Percentiles rank a stretch among this genome's conserved stretches.
Conservation (phyloP, 2,113 vertebrate genomes). For the Paramisgurnus dabryanus region DNA sequence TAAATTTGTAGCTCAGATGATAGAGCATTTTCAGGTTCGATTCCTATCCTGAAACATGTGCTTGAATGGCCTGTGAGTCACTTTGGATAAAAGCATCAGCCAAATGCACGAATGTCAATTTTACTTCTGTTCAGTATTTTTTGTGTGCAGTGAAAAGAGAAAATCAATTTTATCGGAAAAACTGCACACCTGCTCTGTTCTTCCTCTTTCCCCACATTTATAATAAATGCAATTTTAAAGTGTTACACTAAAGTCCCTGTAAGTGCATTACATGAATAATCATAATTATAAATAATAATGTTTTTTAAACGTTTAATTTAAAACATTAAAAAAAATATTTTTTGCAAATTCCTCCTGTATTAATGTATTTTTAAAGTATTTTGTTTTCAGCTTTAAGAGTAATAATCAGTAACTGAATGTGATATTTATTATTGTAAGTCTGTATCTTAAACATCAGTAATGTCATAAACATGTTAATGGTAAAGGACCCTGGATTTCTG, state of each 20-base stretch:
- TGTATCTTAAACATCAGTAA: background rate
- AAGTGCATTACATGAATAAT: background rate
- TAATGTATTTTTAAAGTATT: background rate
- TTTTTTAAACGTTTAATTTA: too few relatives aligned
- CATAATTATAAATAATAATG: background rate
- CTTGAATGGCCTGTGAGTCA: too few relatives aligned
- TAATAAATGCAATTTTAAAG: background rate
- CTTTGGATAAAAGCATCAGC: too few relatives aligned
- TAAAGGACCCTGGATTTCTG: constrained; percentile 16
- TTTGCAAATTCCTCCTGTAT: too few relatives aligned
- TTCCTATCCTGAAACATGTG: background rate
- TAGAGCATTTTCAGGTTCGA: too few relatives aligned
- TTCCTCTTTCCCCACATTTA: background rate
- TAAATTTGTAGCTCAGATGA: too few relatives aligned
- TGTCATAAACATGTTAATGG: constrained; percentile 13
- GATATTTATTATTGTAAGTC: background rate
- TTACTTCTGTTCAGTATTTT: background rate
- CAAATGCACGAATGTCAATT: background rate
- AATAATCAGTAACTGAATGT: background rate
- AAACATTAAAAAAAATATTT: too few relatives aligned
- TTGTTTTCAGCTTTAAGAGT: background rate
- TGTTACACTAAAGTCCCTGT: background rate
- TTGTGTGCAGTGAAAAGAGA: background rate
- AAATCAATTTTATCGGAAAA: background rate
- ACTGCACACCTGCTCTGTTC: background rate